Percentiles rank a stretch among this genome's conserved stretches.
phyloP scores from a whole-genome alignment of 1,140 invertebrate species.

The Ridgeia piscesae region DNA sequence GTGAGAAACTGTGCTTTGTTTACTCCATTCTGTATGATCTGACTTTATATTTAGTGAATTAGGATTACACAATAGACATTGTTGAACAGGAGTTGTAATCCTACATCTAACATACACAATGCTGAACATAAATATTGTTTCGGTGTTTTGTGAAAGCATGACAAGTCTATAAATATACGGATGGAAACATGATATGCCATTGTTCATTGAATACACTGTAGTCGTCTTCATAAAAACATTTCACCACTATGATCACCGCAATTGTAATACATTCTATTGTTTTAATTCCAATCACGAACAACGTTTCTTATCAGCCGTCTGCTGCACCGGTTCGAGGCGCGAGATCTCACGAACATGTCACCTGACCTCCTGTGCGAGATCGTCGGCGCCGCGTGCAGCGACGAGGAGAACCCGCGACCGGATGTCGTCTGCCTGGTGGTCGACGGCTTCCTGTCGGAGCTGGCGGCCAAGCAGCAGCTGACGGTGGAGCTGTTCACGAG shows the following conservation, averaged over 20 bases:
- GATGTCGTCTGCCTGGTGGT: constrained; percentile 43
- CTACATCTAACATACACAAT: not conserved
- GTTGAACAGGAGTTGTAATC: not conserved
- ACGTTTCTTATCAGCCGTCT: constrained; percentile 38
- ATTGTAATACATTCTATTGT: not conserved
- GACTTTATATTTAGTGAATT: not conserved
- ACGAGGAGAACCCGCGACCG: constrained; percentile 31
- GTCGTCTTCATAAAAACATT: not conserved
- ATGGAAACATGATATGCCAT: too few species aligned
- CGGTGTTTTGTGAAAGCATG: too few species aligned
- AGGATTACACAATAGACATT: not conserved
- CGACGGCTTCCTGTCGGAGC: constrained; percentile 48
- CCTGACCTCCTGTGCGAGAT: constrained; percentile 49
- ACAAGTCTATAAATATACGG: too few species aligned
- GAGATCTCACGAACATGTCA: constrained; percentile 45
- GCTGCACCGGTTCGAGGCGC: constrained; percentile 41
- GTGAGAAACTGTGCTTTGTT: not conserved
- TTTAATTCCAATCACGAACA: not conserved
- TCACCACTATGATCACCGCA: not conserved
- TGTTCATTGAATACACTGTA: too few species aligned
- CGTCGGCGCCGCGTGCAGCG: constrained; percentile 37
- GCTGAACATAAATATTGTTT: not conserved
- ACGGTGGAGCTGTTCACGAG: constrained; percentile 49
- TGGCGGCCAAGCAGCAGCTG: constrained; percentile 45
- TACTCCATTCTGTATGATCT: not conserved